A percentile compares a stretch with the other conserved stretches of the same genome.
Conservation (phyloP, 1,140 invertebrate species). For the Ptiloglossa arizonensis region DNA sequence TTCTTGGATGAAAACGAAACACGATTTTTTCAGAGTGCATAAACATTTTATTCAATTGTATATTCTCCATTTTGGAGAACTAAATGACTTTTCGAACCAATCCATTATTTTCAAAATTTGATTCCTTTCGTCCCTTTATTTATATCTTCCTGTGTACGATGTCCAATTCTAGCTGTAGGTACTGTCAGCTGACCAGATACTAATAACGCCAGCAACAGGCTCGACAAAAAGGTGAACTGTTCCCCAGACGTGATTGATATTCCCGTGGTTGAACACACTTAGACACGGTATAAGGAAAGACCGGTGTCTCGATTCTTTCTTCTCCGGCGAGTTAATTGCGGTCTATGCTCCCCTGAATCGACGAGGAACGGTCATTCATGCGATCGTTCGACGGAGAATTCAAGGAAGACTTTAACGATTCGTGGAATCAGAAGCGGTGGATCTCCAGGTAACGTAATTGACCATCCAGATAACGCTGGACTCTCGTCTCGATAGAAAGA, state of each 20-base stretch:
- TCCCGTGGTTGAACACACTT: neutral
- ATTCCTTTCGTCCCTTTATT: too few relatives aligned
- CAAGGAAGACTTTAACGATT: constrained; percentile 41
- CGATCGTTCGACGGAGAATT: constrained; percentile 7
- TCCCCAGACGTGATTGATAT: constrained; percentile 24
- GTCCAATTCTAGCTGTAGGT: neutral
- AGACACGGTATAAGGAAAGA: constrained; percentile 29
- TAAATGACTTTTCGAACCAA: too few relatives aligned
- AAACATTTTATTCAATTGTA: too few relatives aligned
- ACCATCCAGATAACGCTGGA: neutral
- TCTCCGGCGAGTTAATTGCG: constrained; percentile 39
- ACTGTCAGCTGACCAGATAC: neutral
- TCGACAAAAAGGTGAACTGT: neutral
- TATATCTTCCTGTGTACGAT: too few relatives aligned
- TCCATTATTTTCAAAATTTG: too few relatives aligned
- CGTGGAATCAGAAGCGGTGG: constrained; percentile 19
- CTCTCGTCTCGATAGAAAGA: neutral
- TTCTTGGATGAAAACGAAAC: too few relatives aligned
- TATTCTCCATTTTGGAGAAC: too few relatives aligned
- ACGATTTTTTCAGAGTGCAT: too few relatives aligned
- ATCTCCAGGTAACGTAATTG: constrained; percentile 4
- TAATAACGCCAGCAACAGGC: constrained; percentile 2
- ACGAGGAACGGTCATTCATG: constrained; percentile 27
- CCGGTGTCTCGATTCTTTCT: constrained; percentile 39
- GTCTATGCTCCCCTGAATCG: constrained; percentile 24